A percentile compares a stretch with the other conserved stretches of the same genome.
phyloP scores from a whole-genome alignment of 1,140 invertebrate genomes.

The Hylaeus anthracinus region DNA sequence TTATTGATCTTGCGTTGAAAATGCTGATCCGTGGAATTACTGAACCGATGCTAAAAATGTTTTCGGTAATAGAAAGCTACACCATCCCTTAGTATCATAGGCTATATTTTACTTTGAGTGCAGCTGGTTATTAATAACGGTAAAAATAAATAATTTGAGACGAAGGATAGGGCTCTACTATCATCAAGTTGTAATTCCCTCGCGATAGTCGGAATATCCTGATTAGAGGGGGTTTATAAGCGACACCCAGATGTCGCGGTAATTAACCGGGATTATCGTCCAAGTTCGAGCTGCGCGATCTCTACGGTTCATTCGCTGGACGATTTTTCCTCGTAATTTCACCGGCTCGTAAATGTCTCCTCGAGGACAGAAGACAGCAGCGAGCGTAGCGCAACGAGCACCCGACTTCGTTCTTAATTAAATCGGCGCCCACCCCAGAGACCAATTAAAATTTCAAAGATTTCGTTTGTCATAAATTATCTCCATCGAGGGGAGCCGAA shows the following conservation, averaged over 20 bases:
- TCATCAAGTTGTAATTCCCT: slow-evolving; percentile 77
- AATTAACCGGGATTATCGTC: slow-evolving; percentile 79
- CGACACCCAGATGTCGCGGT: slow-evolving; percentile 79
- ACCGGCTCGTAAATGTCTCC: slow-evolving; percentile 50
- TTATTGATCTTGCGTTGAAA: too few relatives aligned
- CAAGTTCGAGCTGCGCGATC: slow-evolving; percentile 70
- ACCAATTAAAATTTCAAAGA: slow-evolving; percentile 45
- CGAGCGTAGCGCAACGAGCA: not conserved
- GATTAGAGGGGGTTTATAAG: slow-evolving; percentile 70
- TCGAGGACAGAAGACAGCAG: slow-evolving; percentile 30
- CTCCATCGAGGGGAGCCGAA: not conserved
- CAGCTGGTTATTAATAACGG: too few relatives aligned
- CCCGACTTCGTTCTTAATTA: slow-evolving; percentile 47
- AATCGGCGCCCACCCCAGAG: slow-evolving; percentile 10
- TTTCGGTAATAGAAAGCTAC: too few relatives aligned
- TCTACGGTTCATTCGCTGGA: slow-evolving; percentile 51
- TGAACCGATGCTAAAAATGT: too few relatives aligned
- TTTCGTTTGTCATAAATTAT: slow-evolving; percentile 32
- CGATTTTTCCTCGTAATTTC: slow-evolving; percentile 62
- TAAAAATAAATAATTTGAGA: slow-evolving; percentile 31
- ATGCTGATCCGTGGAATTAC: too few relatives aligned
- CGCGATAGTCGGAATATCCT: slow-evolving; percentile 67
- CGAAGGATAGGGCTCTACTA: slow-evolving; percentile 50
- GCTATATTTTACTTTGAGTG: too few relatives aligned
- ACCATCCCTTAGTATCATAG: too few relatives aligned